Evolutionary conservation across 2,113 vertebrate genomes (phyloP), one percentile per base, ranked within the genome.

Genomic region (Caloenas nicobarica): DNA sequence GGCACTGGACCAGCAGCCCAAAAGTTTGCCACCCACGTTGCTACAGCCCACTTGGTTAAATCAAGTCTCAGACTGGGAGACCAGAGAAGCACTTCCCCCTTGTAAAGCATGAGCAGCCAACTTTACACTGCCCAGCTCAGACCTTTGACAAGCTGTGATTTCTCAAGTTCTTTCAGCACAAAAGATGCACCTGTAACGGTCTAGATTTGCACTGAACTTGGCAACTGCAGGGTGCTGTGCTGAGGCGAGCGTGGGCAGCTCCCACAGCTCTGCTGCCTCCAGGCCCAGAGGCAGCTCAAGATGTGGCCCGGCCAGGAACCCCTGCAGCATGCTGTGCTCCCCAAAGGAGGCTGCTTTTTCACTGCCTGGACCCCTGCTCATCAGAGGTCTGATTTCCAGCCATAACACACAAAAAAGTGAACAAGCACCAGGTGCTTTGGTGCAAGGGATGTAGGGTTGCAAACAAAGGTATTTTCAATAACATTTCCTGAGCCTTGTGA

Each of bases 311-410:
- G 14, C 40, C 48, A 31, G 76, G 11, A 22, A 13, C 5, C 16
- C 15, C 44, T 5, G 33, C 5, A 17, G n/a, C 40, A 69, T 0
- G 0, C 11, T 17, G 9, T 1, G 2, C 29, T 72, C 60, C 46
- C 25, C 31, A 33, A 44, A 42, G 29, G 7, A 64, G 24, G 29
- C 24, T 15, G 12, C 48, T 40, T 31, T 29, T 61, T 29, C 9
- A 40, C 48, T 34, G 40, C 56, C 15, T 42, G 40, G 29, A n/a
- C 7, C n/a, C 25, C n/a, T 34, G 53, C 16, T 36, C 31, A 16
- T 40, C 56, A 44, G 13, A 79, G 36, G 13, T 78, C 61, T 57
- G 44, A 8, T 34, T 38, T n/a, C 53, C 53, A 66, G 33, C 14
- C 24, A 7, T 24, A 78, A n/a, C 21, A n/a, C 17, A 8, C 9